A percentile compares a stretch with the other conserved stretches of the same genome.
These are phyloP conservation scores for Chlorops oryzae DNA, from an alignment of 1,140 invertebrate genomes.

Conservation along the genomic window DNA sequence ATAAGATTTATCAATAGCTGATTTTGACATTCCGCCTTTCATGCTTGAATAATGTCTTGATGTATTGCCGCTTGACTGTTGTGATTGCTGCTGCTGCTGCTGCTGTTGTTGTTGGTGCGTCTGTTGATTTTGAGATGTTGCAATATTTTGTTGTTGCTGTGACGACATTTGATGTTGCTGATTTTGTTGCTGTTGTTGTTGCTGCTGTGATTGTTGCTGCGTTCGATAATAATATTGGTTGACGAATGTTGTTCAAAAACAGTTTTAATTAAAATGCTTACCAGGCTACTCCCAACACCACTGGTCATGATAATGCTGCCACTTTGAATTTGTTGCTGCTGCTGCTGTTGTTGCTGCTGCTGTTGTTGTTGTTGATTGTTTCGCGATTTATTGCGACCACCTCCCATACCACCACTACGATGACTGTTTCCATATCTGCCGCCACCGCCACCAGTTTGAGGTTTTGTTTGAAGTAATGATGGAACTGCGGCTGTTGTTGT, in stretches of 20 bases:
- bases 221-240: too few relatives aligned
- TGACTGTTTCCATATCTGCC: conserved; percentile 36
- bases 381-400: conserved; percentile 28
- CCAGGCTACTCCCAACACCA: conserved; percentile 30
- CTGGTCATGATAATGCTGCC: conserved; percentile 32
- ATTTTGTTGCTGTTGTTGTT: conserved; percentile 18
- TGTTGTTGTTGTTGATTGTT: conserved; percentile 16
- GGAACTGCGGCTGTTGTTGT: conserved; percentile 40
- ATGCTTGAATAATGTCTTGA: conserved; percentile 31
- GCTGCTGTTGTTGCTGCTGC: conserved; percentile 19
- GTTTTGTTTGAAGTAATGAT: conserved; percentile 31
- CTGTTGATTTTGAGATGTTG: conserved; percentile 15
- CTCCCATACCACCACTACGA: conserved; percentile 12
- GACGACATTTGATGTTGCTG: conserved; percentile 17
- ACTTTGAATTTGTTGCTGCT: conserved; percentile 28
- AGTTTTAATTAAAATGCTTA: conserved; percentile 30
- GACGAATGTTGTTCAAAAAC: conserved; percentile 28
- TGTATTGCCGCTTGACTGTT: conserved; percentile 11
- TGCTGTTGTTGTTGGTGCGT: conserved; percentile 17
- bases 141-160: conserved; percentile 9
- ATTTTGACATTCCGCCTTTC: conserved; percentile 41
- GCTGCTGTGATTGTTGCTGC: conserved; percentile 10
- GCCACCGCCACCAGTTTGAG: conserved; percentile 30
- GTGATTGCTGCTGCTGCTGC: conserved; percentile 1
- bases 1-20: conserved; percentile 36